Conservation (phyloP, 64 coral and sea anemone genomes). For the Catalaphyllia jardinei region DNA sequence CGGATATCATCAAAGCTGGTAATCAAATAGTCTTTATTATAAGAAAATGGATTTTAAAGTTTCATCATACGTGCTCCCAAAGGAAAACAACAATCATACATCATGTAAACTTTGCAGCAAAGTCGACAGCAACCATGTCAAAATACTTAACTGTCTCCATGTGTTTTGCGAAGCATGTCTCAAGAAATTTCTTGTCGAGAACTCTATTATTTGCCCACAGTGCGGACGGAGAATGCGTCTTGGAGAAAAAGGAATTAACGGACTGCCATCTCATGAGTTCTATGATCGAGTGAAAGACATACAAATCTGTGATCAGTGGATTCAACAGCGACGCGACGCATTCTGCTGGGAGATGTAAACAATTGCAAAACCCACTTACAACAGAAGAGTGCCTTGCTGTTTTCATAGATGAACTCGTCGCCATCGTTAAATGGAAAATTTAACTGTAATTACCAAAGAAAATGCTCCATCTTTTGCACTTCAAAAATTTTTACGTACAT, state of each 20-base stretch:
- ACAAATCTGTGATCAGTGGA: conserved; percentile 22
- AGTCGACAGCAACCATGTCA: conserved; percentile 15
- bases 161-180: conserved; percentile 50
- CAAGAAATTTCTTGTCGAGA: conserved; percentile 35
- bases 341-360: conserved; percentile 43
- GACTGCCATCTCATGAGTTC: conserved; percentile 38
- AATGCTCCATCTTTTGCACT: neutral
- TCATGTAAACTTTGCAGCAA: conserved; percentile 22
- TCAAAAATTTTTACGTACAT: neutral
- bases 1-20: neutral
- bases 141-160: conserved; percentile 54
- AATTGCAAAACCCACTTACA: neutral
- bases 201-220: conserved; percentile 1
- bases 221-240: conserved; percentile 19
- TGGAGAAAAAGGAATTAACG: conserved; percentile 23
- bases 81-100: neutral
- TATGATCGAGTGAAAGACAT: conserved; percentile 47
- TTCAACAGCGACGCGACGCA: conserved; percentile 29
- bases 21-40: neutral
- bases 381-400: neutral
- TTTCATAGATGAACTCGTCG: neutral
- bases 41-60: neutral
- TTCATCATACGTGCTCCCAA: neutral
- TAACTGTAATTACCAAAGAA: neutral
- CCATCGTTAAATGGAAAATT: neutral